Evolutionary conservation across 1,140 invertebrate genomes (phyloP).

Genomic region (Megalonaias nervosa): DNA sequence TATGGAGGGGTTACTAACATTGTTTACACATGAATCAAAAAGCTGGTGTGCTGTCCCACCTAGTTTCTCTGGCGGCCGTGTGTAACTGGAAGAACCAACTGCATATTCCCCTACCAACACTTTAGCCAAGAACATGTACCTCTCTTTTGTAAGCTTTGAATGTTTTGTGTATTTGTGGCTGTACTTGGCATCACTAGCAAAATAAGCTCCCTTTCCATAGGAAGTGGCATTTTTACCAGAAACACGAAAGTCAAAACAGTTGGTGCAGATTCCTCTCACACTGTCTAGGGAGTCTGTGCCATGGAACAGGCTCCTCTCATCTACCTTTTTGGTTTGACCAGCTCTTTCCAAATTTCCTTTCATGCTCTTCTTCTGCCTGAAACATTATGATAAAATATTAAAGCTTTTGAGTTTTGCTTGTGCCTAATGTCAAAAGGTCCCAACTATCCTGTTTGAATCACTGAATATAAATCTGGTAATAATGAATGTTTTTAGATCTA

Average conservation of each 20-base stretch:
- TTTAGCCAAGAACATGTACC: slow-evolving; percentile 54
- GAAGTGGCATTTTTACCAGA: slow-evolving; percentile 50
- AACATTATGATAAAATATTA: slow-evolving; percentile 4
- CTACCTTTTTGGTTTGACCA: slow-evolving; percentile 15
- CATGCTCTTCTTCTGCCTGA: slow-evolving; percentile 44
- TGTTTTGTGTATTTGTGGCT: slow-evolving; percentile 47
- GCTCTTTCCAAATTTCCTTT: slow-evolving; percentile 27
- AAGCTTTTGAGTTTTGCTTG: too few relatives aligned
- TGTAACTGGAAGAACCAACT: slow-evolving; percentile 41
- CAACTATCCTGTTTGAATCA: too few relatives aligned
- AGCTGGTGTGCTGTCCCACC: slow-evolving; percentile 35
- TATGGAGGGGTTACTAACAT: slow-evolving; percentile 50
- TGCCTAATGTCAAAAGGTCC: too few relatives aligned
- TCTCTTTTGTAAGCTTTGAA: neutral
- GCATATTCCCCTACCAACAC: slow-evolving; percentile 58
- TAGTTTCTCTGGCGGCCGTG: slow-evolving; percentile 50
- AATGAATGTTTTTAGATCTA: too few relatives aligned
- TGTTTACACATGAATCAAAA: slow-evolving; percentile 63
- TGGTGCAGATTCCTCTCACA: slow-evolving; percentile 42
- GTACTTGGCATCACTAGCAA: slow-evolving; percentile 53
- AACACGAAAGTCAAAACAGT: slow-evolving; percentile 56
- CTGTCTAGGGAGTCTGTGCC: slow-evolving; percentile 49
- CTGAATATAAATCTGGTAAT: too few relatives aligned
- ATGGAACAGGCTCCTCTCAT: slow-evolving; percentile 51
- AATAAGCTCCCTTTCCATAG: slow-evolving; percentile 64